phyloP scores from a whole-genome alignment of 2,888 invertebrate genomes.

The Germaria angustata region DNA sequence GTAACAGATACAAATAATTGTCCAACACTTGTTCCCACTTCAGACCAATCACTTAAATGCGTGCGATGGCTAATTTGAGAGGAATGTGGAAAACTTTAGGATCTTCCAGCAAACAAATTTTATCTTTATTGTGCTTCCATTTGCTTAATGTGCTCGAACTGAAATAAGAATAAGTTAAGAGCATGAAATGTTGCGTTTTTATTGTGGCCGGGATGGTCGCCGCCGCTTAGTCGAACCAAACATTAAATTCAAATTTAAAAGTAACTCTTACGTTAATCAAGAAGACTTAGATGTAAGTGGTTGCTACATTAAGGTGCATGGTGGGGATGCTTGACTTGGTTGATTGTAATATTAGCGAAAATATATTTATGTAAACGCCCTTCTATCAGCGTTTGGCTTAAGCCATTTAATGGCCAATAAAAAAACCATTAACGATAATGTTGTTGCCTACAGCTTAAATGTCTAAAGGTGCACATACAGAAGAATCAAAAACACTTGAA shows the following conservation, averaged over 20 bases:
- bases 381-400: slow-evolving; percentile 67
- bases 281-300: slow-evolving; percentile 31
- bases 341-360: slow-evolving; percentile 27
- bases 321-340: not conserved
- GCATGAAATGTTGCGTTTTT: not conserved
- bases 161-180: not conserved
- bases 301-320: not conserved
- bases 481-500: slow-evolving; percentile 28
- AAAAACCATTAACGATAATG: slow-evolving; percentile 79
- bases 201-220: not conserved
- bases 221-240: slow-evolving; percentile 12
- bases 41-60: not conserved
- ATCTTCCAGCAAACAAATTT: slow-evolving; percentile 5
- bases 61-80: not conserved
- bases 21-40: not conserved
- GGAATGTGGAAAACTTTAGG: not conserved
- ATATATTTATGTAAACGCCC: slow-evolving; percentile 56
- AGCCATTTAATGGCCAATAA: slow-evolving; percentile 79
- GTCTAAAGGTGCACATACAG: slow-evolving; percentile 30
- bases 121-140: not conserved
- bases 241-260: slow-evolving; percentile 15
- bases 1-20: slow-evolving; percentile 49
- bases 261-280: slow-evolving; percentile 48
- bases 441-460: slow-evolving; percentile 68
- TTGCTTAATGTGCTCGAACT: not conserved